Evolutionary conservation across 2,113 vertebrate species (phyloP).

Genomic region (Chaetorhynchus papuensis): DNA sequence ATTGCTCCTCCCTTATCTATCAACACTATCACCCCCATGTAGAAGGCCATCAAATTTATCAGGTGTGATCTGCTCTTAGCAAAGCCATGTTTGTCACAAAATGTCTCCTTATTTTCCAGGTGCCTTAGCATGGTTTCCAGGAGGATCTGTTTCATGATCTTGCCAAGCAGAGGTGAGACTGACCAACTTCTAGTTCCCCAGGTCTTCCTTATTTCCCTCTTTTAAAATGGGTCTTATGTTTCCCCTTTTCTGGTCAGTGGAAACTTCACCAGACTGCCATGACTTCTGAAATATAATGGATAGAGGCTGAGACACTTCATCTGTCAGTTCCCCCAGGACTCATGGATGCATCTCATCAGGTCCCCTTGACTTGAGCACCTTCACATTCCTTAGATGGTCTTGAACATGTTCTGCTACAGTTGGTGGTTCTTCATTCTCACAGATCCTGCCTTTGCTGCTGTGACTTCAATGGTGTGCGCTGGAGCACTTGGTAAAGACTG

Average conservation of each 20-base stretch:
- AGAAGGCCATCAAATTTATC: neutral
- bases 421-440: neutral
- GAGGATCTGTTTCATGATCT: neutral
- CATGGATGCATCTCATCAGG: neutral
- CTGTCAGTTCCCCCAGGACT: neutral
- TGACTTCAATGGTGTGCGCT: neutral
- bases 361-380: neutral
- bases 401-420: neutral
- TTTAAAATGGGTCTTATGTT: neutral
- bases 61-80: neutral
- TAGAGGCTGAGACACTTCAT: neutral
- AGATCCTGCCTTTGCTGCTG: neutral
- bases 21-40: fast-evolving
- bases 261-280: neutral
- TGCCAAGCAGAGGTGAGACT: neutral
- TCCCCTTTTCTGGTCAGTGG: fast-evolving
- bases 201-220: neutral
- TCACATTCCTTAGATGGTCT: neutral
- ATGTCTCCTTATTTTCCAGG: neutral
- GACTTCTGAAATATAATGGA: neutral
- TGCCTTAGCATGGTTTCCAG: neutral
- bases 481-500: neutral
- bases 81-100: neutral
- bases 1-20: neutral
- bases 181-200: neutral